A percentile compares a stretch with the other conserved stretches of the same genome.
Evolutionary conservation across 2,113 vertebrate genomes (phyloP).

Genomic region (Cheirogaleus medius): DNA sequence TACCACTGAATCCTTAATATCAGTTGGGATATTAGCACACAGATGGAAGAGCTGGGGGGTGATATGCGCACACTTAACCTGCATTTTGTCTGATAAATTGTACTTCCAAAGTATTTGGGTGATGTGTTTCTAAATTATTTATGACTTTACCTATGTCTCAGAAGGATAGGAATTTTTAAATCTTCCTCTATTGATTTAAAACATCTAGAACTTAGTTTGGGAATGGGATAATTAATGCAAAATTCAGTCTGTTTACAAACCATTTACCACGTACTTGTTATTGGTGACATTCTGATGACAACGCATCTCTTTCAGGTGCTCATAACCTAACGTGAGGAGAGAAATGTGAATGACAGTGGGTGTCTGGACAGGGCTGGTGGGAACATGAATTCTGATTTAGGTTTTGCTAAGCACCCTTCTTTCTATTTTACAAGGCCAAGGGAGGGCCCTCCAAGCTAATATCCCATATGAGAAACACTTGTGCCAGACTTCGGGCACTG

Average conservation of each 20-base stretch:
- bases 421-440: background rate
- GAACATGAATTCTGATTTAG: rapidly evolving
- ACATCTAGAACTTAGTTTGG: background rate
- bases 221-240: no score
- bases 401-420: background rate
- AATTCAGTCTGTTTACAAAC: background rate
- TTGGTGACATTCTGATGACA: rapidly evolving
- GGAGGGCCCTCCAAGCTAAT: rapidly evolving
- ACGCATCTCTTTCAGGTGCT: rapidly evolving
- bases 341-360: no score
- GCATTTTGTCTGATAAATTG: rapidly evolving
- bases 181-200: no score
- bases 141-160: background rate
- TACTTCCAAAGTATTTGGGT: background rate
- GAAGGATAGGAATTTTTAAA: background rate
- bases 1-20: rapidly evolving
- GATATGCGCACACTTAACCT: rapidly evolving
- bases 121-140: no score
- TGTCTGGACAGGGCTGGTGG: background rate
- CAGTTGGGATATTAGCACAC: rapidly evolving
- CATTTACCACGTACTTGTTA: rapidly evolving
- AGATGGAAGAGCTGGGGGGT: rapidly evolving
- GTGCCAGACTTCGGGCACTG: background rate
- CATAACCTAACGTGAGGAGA: rapidly evolving
- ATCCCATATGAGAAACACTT: rapidly evolving